Percentiles rank a stretch among this genome's conserved stretches.
These are phyloP conservation scores for Poeciliopsis gracilis DNA, from an alignment of 2,797 vertebrate species.

Conservation along the genomic window DNA sequence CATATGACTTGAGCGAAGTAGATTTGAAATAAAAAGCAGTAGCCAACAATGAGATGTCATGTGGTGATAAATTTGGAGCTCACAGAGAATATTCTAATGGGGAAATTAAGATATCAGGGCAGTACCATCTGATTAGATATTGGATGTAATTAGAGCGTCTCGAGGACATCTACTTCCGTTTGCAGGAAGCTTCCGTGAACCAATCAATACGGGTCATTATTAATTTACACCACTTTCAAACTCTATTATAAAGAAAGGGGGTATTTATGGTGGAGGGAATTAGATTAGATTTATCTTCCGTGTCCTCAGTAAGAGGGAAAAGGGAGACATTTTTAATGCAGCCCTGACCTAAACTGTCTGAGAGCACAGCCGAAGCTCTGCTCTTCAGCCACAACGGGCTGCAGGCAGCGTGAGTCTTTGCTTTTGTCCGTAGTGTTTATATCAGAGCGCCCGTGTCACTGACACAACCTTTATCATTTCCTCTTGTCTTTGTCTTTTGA, in stretches of 20 bases:
- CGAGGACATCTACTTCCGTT: slow-evolving; percentile 44
- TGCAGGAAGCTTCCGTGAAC: slow-evolving; percentile 56
- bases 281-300: slow-evolving; percentile 50
- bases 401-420: slow-evolving; percentile 7
- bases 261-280: slow-evolving; percentile 42
- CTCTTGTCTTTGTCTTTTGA: slow-evolving; percentile 36
- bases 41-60: neutral
- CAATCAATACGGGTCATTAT: slow-evolving; percentile 73
- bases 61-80: slow-evolving; percentile 15
- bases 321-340: slow-evolving; percentile 14
- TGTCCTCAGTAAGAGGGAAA: slow-evolving; percentile 17
- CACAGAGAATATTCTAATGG: slow-evolving; percentile 9
- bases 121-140: slow-evolving; percentile 33
- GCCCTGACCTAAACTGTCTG: neutral
- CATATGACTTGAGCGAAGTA: neutral
- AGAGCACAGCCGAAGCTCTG: neutral
- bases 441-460: slow-evolving; percentile 21
- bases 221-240: slow-evolving; percentile 69
- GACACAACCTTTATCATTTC: slow-evolving; percentile 19
- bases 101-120: slow-evolving; percentile 30
- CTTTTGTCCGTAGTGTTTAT: slow-evolving; percentile 22
- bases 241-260: slow-evolving; percentile 43
- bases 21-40: slow-evolving; percentile 22
- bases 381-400: slow-evolving; percentile 9
- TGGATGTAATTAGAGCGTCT: slow-evolving; percentile 52